These are phyloP conservation scores for Spondyliosoma cantharus DNA, from an alignment of 2,797 vertebrate species.

Conservation along the genomic window DNA sequence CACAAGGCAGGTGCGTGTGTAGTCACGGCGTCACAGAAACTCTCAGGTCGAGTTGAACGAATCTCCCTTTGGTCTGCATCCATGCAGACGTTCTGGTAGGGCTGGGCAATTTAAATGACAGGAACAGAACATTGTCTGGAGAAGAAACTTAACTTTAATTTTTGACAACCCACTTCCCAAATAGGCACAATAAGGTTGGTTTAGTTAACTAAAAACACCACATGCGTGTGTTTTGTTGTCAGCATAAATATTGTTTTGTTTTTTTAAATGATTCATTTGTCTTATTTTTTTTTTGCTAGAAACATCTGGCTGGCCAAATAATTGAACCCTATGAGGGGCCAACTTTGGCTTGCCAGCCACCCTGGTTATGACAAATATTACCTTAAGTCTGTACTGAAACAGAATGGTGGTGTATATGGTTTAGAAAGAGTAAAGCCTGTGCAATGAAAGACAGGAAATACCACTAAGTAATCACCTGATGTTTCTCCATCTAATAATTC, in stretches of 20 bases:
- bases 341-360: too few species aligned
- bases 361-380: not conserved
- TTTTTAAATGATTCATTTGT: too few species aligned
- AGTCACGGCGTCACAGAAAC: constrained; percentile 11
- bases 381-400: not conserved
- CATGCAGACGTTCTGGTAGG: not conserved
- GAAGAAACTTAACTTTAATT: not conserved
- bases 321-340: too few species aligned
- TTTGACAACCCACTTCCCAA: not conserved
- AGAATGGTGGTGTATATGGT: not conserved
- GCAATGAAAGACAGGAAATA: not conserved
- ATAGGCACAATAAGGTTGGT: not conserved
- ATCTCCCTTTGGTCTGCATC: not conserved
- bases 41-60: constrained; percentile 9
- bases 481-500: not conserved
- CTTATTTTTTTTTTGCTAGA: too few species aligned
- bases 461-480: constrained; percentile 11
- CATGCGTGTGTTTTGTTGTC: not conserved
- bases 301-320: too few species aligned
- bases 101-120: not conserved
- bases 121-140: too few species aligned
- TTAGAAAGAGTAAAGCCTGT: not conserved
- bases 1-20: constrained; percentile 10
- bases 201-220: not conserved
- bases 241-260: too few species aligned